Evolutionary conservation across 2,113 vertebrate species (phyloP), one percentile per base, ranked within the genome.

Genomic region (Camelus dromedarius): DNA sequence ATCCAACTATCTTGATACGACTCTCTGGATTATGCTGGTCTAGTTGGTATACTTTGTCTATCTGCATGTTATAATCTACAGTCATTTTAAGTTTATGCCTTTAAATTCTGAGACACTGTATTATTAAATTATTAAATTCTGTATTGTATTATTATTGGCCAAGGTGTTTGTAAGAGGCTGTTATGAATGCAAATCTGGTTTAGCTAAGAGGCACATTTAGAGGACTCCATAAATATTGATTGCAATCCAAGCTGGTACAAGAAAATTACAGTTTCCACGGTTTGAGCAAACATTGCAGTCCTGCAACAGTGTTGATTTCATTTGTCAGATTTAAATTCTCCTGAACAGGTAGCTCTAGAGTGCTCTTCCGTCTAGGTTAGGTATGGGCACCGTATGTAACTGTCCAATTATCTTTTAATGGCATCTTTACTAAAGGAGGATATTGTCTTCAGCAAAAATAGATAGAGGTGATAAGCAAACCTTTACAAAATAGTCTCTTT

Each of bases 151-250:
- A 58, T 88, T 84, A 77, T 20, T 62, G 42, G 38, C 15, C 16
- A 94, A 70, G 15, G 19, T 2, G 32, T 88, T 94, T 81, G 52
- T 28, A n/a, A 70, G 30, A 92, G 11, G 8, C 60, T 15, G 5
- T 82, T 81, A 56, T 62, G 48, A 89, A 69, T 81, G 12, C 16
- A 67, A 88, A 82, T 89, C 81, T 89, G 35, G 22, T 60, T 88
- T 14, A 58, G 30, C 52, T 75, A 93, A 80, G 15, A 84, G 20
- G 38, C 16, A 81, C 8, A 42, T 81, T 96, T 97, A 32, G 28
- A 93, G 16, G 24, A 73, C 50, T 89, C 91, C n/a, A 92, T 82
- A 91, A 96, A 93, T 95, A 94, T 50, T 92, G 20, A 89, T 69
- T 73, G 26, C 87, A 97, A 92, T 86, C 60, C 22, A 69, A 70